Conservation (phyloP, 2,797 vertebrate genomes). For the Heterohyrax brucei region DNA sequence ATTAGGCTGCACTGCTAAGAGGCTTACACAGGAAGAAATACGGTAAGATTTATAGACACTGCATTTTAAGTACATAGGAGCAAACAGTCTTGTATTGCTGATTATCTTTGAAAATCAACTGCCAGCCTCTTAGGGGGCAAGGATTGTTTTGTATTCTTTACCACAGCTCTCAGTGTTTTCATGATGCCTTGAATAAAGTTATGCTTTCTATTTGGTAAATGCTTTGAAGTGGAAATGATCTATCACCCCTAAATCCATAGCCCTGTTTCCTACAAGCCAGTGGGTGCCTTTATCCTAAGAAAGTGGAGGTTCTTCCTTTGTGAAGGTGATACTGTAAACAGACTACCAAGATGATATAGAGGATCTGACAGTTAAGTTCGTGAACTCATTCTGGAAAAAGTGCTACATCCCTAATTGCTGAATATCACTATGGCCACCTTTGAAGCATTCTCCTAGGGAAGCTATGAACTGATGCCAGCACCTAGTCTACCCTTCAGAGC, state of each 20-base stretch:
- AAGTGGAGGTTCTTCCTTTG: neutral
- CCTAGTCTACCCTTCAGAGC: too few relatives aligned
- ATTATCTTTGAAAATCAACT: constrained; percentile 27
- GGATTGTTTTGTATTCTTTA: neutral
- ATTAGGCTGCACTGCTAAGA: neutral
- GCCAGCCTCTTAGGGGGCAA: neutral
- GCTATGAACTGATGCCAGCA: too few relatives aligned
- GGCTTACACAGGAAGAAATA: neutral
- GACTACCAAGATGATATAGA: neutral
- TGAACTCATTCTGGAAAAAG: too few relatives aligned
- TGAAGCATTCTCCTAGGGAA: too few relatives aligned
- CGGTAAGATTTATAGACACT: neutral
- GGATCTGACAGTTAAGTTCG: too few relatives aligned
- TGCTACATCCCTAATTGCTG: too few relatives aligned
- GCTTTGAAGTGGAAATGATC: constrained; percentile 23
- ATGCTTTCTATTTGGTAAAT: neutral
- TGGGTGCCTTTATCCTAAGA: neutral
- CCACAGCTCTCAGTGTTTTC: neutral
- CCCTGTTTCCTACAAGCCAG: neutral
- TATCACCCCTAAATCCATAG: neutral
- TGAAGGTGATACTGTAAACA: neutral
- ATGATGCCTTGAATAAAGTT: neutral
- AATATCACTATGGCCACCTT: too few relatives aligned
- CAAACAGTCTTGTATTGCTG: neutral
- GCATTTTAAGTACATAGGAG: constrained; percentile 38